Percentiles rank a stretch among this genome's conserved stretches.
phyloP scores from a whole-genome alignment of 1,140 invertebrate genomes.

The Cydia fagiglandana region DNA sequence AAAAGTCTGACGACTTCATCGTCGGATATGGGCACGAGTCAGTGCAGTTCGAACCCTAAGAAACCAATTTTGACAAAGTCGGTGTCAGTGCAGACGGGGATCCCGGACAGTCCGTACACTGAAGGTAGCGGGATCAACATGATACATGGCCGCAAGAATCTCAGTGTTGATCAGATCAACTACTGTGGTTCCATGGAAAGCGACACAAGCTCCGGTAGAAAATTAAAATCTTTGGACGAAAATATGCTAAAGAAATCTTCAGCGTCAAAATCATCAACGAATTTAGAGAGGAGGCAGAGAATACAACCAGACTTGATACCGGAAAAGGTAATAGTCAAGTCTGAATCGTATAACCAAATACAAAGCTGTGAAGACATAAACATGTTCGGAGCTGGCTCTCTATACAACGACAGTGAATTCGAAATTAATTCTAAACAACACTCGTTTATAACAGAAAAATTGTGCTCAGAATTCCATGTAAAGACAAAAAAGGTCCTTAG shows the following conservation, averaged over 20 bases:
- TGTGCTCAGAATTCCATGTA: constrained; percentile 82
- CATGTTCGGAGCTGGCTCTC: constrained; percentile 74
- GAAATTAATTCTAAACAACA: constrained; percentile 78
- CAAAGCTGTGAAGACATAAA: constrained; percentile 79
- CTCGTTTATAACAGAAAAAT: constrained; percentile 81
- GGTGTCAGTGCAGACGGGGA: constrained; percentile 77
- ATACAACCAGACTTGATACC: constrained; percentile 78
- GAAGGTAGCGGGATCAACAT: constrained; percentile 74
- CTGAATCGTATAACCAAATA: constrained; percentile 77
- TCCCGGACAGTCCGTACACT: constrained; percentile 71
- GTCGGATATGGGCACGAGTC: constrained; percentile 76
- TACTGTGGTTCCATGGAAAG: constrained; percentile 78
- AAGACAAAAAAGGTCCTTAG: constrained; percentile 81
- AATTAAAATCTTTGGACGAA: constrained; percentile 74
- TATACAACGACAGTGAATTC: constrained; percentile 74
- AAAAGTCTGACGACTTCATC: constrained; percentile 77
- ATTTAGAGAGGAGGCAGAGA: constrained; percentile 74
- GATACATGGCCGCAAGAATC: constrained; percentile 73
- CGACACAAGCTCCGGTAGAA: constrained; percentile 72
- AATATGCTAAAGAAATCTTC: constrained; percentile 74
- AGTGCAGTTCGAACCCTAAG: constrained; percentile 71
- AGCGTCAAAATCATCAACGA: constrained; percentile 71
- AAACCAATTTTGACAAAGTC: constrained; percentile 78
- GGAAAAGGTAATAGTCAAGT: constrained; percentile 75
- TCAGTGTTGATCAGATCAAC: constrained; percentile 78